Base-by-base conservation (phyloP, 2,113 vertebrate species). In the Macquaria ambigua region DNA sequence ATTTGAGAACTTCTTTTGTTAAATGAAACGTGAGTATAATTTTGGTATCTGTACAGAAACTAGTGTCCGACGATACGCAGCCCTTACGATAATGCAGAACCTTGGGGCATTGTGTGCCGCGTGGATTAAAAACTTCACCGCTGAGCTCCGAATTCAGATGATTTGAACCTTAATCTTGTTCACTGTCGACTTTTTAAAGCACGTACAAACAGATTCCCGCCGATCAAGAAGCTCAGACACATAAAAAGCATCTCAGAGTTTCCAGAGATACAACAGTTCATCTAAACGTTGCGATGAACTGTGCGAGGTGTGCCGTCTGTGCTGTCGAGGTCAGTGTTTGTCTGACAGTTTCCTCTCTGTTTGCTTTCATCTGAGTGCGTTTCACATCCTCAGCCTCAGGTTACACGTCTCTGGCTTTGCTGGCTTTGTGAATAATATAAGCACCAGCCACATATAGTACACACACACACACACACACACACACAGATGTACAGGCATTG, bases 261-360 rank as follows among this genome's bases (percentile, higher is more conserved):
- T 58, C 56, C 52, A 53, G 52, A 53, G 18, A 53, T 53, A 21
- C 53, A 46, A 5, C 43, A 12, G n/a, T 46, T 48, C 46, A 48
- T 48, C 14, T 48, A 48, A 50, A 16, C 5, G 3, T 46, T 11
- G 12, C 3, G 43, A 14, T 46, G 43, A 15, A 46, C 12, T 46
- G 3, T 25, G 55, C 1, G 21, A 21, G 52, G 20, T 31, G 28
- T 2, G 28, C 28, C 28, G 28, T 31, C 28, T 9, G 53, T 68
- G 43, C 43, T 46, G 10, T 46, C 77, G 50, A 58, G 56, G 77
- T 80, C 77, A 81, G 77, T 43, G 73, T 56, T 18, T 48, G 66
- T 50, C 55, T 58, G 37, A 37, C 46, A 16, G 76, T 12, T 87
- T 89, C 79, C 84, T 74, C 84, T 74, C 14, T 2, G 20, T 73